Evolutionary conservation across 2,113 vertebrate genomes (phyloP), one percentile per base, ranked within the genome.

Genomic region (Balaeniceps rex): DNA sequence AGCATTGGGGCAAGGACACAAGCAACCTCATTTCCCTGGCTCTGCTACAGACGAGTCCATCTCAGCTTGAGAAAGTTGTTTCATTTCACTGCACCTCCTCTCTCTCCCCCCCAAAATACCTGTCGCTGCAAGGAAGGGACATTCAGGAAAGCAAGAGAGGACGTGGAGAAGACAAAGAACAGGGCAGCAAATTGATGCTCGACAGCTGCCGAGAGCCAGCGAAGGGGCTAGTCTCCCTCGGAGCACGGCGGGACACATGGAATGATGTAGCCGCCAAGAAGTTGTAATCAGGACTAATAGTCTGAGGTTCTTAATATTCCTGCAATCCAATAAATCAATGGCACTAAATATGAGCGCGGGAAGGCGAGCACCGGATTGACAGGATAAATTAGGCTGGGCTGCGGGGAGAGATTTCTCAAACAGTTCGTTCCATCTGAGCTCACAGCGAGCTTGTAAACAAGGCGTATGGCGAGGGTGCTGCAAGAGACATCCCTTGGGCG

Each of bases 281-380:
- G 87, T 68, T 93, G 89, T 90, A 89, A 96, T 93, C 88, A 92
- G 85, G 72, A 97, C 94, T 93, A 97, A 94, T 95, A 92, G 70
- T 94, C 94, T 15, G 69, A 93, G 70, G 65, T 93, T 93, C 91
- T 96, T 93, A 96, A 97, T 96, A 96, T 90, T 94, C 94, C 92
- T 84, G 81, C 78, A 51, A 94, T 90, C 82, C 90, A 49, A 93
- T 92, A 96, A 92, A 86, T 93, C 96, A 95, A 80, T 91, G 93
- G 72, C 2, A 7, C 95, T 97, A 96, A 97, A 95, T 40, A 94
- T 61, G 12, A 94, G 74, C 17, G 11, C 15, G 5, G 94, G 75
- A 91, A 94, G 81, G 91, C 17, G 2, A 90, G 93, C 71, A 12
- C 63, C 14, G 54, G 84, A 96, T 81, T 95, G 93, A 91, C 81